Evolutionary conservation across 2,797 vertebrate species (phyloP).

Genomic region (Corythornis leucogaster): DNA sequence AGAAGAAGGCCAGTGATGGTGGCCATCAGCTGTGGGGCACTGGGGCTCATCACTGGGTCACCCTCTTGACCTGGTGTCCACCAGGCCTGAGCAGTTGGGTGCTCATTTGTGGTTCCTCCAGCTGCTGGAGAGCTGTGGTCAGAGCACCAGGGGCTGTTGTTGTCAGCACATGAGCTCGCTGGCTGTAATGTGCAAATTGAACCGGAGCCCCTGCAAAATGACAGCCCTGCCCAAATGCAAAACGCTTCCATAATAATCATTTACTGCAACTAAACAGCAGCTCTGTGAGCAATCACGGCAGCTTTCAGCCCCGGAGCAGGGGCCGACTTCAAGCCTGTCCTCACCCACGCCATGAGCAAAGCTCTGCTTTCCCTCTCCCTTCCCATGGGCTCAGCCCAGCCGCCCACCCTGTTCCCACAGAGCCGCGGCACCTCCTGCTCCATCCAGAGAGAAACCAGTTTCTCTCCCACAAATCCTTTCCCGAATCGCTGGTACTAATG

Average conservation of each 20-base stretch:
- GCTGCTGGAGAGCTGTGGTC: accelerated
- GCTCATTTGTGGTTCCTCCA: neutral
- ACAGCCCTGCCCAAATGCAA: neutral
- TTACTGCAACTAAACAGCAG: neutral
- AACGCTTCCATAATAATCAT: neutral
- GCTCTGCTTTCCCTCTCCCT: neutral
- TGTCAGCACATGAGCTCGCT: neutral
- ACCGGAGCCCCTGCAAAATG: neutral
- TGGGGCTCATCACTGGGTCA: neutral
- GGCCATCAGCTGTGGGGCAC: neutral
- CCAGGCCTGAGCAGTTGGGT: neutral
- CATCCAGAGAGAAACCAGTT: neutral
- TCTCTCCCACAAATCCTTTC: neutral
- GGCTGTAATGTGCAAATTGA: neutral
- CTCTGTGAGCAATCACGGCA: neutral
- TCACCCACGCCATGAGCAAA: accelerated
- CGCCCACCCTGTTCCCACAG: accelerated
- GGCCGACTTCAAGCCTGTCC: neutral
- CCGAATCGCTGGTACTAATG: neutral
- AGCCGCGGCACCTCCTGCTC: neutral
- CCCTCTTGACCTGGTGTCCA: neutral
- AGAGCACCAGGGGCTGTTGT: neutral
- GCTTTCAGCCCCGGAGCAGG: neutral
- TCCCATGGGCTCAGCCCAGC: neutral
- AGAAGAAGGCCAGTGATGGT: neutral